Evolutionary conservation across 2,888 invertebrate species (phyloP), one percentile per base, ranked within the genome.

Genomic region (Standfussiana lucernea): DNA sequence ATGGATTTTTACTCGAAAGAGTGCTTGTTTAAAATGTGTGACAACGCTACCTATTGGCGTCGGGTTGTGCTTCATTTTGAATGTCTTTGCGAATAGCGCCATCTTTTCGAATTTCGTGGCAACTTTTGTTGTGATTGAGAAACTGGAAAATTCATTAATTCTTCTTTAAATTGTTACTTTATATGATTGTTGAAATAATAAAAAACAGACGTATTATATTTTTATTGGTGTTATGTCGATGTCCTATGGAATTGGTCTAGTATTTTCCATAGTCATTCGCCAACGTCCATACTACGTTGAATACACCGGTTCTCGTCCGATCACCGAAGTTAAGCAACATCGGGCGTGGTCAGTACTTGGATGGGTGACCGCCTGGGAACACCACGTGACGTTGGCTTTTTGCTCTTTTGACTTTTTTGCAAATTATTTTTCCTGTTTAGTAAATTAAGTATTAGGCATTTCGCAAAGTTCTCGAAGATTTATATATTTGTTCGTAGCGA

Each of bases 321-420:
- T 94, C 95, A 95, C 95, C 94, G 94, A 94, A 95, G 94, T 94
- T 93, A 95, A 94, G 94, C 94, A 94, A 93, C 94, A 92, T 94
- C 92, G 94, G 94, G 94, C 93, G 93, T 87, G 92, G 93, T 93
- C 90, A 94, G 94, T 94, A 94, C 94, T 94, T 94, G 93, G 93
- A 95, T 95, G 95, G 95, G 94, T 95, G 95, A 95, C 95, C 94
- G 94, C 94, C 92, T 93, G 93, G 93, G 93, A 93, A 93, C 92
- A 93, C 93, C 91, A 87, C 93, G 92, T 86, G 88, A 82, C 74
- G 86, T 88, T 88, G 82, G 74, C 90, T 89, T 85, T 80, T 68
- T 82, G 70, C 35, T 28, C 24, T 32, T 69, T 72, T 15, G 15
- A 24, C 10, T 37, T 24, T 67, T 47, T 10, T 50, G n/a, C 18